Base-by-base conservation (phyloP, 2,797 vertebrate species). In the Falco novaeseelandiae region DNA sequence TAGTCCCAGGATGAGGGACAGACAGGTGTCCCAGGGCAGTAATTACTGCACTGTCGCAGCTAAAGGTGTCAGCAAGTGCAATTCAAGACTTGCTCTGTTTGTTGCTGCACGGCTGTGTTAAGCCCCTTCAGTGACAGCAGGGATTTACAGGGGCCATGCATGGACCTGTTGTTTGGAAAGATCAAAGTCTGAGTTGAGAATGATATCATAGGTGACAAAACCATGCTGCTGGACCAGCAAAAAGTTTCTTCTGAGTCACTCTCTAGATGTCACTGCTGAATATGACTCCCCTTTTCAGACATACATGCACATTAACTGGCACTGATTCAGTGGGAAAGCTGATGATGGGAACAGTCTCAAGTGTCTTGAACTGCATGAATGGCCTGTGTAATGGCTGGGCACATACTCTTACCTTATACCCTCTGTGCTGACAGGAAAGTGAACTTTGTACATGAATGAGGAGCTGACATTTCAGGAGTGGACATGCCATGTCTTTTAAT, bases 291-390 rank as follows among this genome's bases (percentile, higher is more conserved):
- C 34, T 91, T 95, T 94, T 87, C 76, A 92, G 90, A 52, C 22
- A 83, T 67, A 71, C 19, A 26, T 72, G 65, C 81, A 48, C 40
- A 62, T 89, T 97, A 94, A 81, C 79, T 92, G 86, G 34, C 62
- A 80, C 49, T 87, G 85, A 94, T 96, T 97, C 59, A 55, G 71
- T 81, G 81, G 86, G 72, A 92, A 95, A 89, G 49, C 62, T 89
- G 65, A 59, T 63, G 54, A 84, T 87, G 66, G 76, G 63, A 83
- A 46, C 49, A 72, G 69, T 83, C 83, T 94, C 51, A 22, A 67
- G 69, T 61, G 82, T 80, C 48, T 66, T 94, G 72, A 96, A 90
- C 70, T 93, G 25, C 77, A 42, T 26, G 19, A 51, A 78, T n/a
- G 61, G 49, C 59, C 86, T 80, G 1, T 57, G 59, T 80, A 57